Conservation (phyloP, 1,140 invertebrate species). For the Drosophila yakuba region DNA sequence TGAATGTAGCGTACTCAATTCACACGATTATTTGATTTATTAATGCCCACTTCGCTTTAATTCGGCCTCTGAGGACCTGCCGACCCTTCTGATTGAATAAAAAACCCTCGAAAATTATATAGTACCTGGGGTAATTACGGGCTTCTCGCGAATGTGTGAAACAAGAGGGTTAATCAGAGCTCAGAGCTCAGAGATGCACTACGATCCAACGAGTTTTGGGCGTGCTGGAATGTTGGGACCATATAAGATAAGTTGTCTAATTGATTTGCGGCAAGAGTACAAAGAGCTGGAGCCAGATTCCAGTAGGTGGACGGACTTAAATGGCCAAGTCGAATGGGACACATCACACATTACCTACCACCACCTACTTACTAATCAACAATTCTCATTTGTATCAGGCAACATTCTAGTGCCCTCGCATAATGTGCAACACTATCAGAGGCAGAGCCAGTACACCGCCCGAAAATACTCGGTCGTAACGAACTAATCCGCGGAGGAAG, state of each 20-base stretch:
- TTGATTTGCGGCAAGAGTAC: constrained; percentile 61
- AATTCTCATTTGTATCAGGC: constrained; percentile 77
- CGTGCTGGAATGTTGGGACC: constrained; percentile 63
- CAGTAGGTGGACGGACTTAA: constrained; percentile 48
- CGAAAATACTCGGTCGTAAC: constrained; percentile 84
- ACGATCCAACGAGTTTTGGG: constrained; percentile 12
- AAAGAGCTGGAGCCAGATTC: constrained; percentile 17
- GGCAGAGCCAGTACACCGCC: constrained; percentile 81
- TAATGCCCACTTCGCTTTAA: constrained; percentile 51
- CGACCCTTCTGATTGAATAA: constrained; percentile 73
- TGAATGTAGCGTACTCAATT: constrained; percentile 57
- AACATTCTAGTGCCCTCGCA: constrained; percentile 81
- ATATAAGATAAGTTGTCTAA: constrained; percentile 57
- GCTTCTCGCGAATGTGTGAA: constrained; percentile 71
- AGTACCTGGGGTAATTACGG: constrained; percentile 60
- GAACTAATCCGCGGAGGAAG: constrained; percentile 59
- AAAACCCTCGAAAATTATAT: constrained; percentile 72
- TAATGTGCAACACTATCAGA: constrained; percentile 84
- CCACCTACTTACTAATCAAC: constrained; percentile 61
- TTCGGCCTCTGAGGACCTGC: constrained; percentile 40
- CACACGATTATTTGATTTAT: constrained; percentile 83
- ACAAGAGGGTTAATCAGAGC: constrained; percentile 71
- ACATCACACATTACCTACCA: constrained; percentile 20
- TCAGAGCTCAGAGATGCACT: constrained; percentile 46
- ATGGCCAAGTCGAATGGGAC: constrained; percentile 18